Conservation (phyloP, 2,797 vertebrate genomes). For the Anas capensis region DNA sequence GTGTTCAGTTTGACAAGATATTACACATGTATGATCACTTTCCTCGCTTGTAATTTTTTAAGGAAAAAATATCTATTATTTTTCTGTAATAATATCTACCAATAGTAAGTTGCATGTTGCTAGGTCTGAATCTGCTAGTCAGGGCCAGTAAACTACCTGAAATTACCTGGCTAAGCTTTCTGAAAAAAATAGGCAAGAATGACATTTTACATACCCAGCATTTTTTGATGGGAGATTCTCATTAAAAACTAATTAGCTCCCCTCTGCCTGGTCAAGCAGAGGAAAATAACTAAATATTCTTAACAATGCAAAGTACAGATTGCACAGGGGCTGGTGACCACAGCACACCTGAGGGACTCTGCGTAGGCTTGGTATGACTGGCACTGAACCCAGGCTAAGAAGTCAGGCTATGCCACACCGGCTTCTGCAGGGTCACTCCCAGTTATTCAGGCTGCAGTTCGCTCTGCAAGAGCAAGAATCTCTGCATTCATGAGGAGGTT, state of each 20-base stretch:
- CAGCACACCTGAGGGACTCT: background rate
- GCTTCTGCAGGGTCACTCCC: background rate
- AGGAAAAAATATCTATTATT: background rate
- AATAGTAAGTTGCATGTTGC: too few species aligned
- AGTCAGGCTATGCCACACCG: accelerated
- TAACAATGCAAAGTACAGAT: background rate
- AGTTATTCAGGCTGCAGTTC: background rate
- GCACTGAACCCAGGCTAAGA: background rate
- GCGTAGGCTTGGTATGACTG: background rate
- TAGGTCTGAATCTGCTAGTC: background rate
- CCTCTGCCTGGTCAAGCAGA: background rate
- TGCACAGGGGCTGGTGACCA: background rate
- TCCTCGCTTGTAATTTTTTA: background rate
- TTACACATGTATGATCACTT: background rate
- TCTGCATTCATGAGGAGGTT: background rate
- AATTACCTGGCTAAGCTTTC: background rate
- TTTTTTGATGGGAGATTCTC: background rate
- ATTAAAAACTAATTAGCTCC: background rate
- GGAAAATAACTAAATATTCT: background rate
- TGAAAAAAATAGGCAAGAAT: background rate
- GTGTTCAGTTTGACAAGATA: background rate
- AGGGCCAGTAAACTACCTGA: background rate
- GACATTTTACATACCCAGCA: background rate
- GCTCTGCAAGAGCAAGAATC: background rate
- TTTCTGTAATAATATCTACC: background rate